Percentiles rank a stretch among this genome's conserved stretches.
phyloP scores from a whole-genome alignment of 2,797 vertebrate genomes.

The Protonibea diacanthus region DNA sequence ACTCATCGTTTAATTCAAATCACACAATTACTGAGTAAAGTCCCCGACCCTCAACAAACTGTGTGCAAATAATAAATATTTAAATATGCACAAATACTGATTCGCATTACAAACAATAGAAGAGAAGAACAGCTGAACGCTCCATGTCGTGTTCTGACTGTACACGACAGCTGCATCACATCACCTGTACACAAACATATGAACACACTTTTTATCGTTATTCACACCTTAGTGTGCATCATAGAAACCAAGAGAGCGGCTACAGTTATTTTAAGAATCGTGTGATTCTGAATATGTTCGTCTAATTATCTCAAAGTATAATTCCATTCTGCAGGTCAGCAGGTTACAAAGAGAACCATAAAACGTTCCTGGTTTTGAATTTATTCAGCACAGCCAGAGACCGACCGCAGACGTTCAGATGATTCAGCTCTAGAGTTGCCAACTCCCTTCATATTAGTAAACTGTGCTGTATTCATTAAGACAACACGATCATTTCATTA shows the following conservation, averaged over 20 bases:
- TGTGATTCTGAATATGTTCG: background rate
- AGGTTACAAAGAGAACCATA: too few relatives aligned
- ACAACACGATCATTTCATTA: background rate
- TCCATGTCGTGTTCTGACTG: background rate
- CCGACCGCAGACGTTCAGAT: background rate
- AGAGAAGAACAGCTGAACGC: background rate
- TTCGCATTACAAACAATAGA: background rate
- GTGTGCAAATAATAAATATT: slow-evolving; percentile 9
- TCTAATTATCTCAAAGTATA: background rate
- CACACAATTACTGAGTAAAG: slow-evolving; percentile 12
- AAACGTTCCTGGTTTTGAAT: too few relatives aligned
- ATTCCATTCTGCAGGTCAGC: background rate
- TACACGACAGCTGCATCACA: too few relatives aligned
- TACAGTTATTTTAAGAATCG: background rate
- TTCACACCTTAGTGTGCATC: background rate
- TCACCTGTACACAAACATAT: too few relatives aligned
- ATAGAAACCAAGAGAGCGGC: background rate
- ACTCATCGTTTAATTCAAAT: slow-evolving; percentile 10
- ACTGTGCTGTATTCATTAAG: background rate
- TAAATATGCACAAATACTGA: background rate
- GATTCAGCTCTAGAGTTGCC: background rate
- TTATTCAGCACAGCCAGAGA: background rate
- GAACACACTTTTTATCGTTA: background rate
- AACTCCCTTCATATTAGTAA: background rate
- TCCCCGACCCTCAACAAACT: background rate